Base-by-base conservation (phyloP, 1,140 invertebrate genomes). In the Holotrichia oblita region DNA sequence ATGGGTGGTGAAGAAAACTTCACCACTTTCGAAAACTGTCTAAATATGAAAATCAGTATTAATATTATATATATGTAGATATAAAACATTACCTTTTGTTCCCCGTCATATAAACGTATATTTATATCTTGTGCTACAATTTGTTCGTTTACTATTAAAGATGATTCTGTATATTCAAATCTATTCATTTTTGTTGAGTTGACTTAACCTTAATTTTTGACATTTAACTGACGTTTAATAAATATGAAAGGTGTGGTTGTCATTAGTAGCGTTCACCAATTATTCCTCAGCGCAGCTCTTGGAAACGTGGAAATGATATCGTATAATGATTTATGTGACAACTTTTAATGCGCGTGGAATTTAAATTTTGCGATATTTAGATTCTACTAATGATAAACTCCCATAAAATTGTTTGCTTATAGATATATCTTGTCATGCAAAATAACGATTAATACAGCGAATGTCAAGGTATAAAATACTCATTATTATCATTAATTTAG, bases 21-120 rank as follows among this genome's bases (percentile, higher is more conserved):
- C 92, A n/a, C 96, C 96, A 83, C 92, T 91, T 82, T 93, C 92
- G 89, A 94, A 97, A 73, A 91, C 89, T 22, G 95, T 96, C 94
- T 95, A 83, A 83, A 88, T 34, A 34, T 22, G 61, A 64, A 64
- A 61, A 14, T 42, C 2, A 0, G 41, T 12, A 42, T n/a, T n/a
- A n/a, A n/a, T n/a, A n/a, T n/a, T n/a, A n/a, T n/a, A n/a, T n/a
- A n/a, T n/a, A n/a, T n/a, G n/a, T n/a, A n/a, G n/a, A n/a, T n/a
- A n/a, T n/a, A n/a, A n/a, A n/a, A n/a, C n/a, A n/a, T 80, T 83
- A 3, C 94, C 89, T 96, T 97, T 77, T 93, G 91, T 81, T 96
- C 93, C 6, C 96, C 96, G 88, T 97, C 95, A 84, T 97, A 97
- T 40, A 98, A 89, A 84, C 93, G 91, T 0, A 97, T 92, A 82